These are phyloP conservation scores for Tamandua tetradactyla DNA, from an alignment of 2,797 vertebrate species.

Conservation along the genomic window DNA sequence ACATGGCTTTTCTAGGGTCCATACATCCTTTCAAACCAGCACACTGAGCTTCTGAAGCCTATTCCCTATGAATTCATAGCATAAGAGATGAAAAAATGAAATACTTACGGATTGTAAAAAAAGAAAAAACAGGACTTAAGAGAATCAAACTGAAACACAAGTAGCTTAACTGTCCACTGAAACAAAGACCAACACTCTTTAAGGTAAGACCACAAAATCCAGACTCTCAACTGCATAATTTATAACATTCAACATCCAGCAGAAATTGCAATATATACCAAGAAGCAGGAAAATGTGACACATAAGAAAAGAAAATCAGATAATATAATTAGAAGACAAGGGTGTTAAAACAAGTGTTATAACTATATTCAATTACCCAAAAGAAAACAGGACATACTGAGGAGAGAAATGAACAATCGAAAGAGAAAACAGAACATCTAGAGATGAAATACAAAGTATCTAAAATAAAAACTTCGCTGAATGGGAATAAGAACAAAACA, in stretches of 20 bases:
- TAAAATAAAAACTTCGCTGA: slow-evolving; percentile 15
- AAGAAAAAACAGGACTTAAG: neutral
- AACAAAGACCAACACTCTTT: neutral
- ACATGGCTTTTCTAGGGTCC: too few species aligned
- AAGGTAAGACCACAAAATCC: neutral
- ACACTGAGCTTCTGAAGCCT: too few species aligned
- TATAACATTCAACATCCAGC: neutral
- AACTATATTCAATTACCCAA: slow-evolving; percentile 1
- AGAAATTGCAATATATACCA: neutral
- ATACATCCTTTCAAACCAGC: too few species aligned
- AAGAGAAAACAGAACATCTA: neutral
- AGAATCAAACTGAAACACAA: slow-evolving; percentile 29
- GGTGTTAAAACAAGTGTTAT: neutral
- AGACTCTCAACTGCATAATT: neutral
- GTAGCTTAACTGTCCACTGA: neutral
- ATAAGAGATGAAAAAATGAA: too few species aligned
- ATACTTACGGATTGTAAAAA: too few species aligned
- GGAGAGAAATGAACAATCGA: neutral
- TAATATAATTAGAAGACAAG: neutral
- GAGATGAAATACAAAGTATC: neutral
- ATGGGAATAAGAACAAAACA: neutral
- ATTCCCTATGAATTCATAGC: too few species aligned
- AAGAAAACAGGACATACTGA: neutral
- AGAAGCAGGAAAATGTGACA: neutral
- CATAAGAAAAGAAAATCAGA: neutral